Base-by-base conservation (phyloP, 2,888 invertebrate genomes). In the Volucella zonaria region DNA sequence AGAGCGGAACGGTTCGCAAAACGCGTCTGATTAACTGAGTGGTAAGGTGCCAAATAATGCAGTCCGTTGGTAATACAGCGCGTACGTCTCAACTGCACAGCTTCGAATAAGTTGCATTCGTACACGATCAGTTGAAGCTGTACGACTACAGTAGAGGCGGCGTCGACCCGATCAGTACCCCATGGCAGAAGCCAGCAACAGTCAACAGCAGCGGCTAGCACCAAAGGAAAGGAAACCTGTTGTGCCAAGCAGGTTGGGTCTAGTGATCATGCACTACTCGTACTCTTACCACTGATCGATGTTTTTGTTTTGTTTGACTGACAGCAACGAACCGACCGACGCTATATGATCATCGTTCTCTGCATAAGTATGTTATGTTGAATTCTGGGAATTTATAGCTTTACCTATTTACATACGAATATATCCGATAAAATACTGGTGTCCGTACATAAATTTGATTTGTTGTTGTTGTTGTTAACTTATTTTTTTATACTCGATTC, bases 171-270 rank as follows among this genome's bases (percentile, higher is more conserved):
- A 31, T 31, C 6, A 31, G 31, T 31, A 31, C 31, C 31, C 31
- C 31, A 45, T 61, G 52, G 15, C 43, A 62, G 51, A n/a, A 8
- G 15, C 8, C 3, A 47, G 51, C 45, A 31, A 56, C 45, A 56
- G 43, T 23, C 31, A 31, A 45, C 68, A 42, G 47, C 59, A 40
- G 43, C 66, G 45, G 67, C 58, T 59, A 67, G 56, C 38, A 42
- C 38, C 54, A 70, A 14, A 42, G 31, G 38, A 43, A 49, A 52
- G 43, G 11, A 82, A 82, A 82, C 82, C 71, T 71, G 82, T 82
- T 82, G 31, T 31, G 71, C 47, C 49, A 61, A 81, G 77, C 82
- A 71, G 77, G 77, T 82, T 82, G 61, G 71, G 61, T 54, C 67
- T 64, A 61, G 31, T 56, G 68, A 77, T 78, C 61, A 23, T 49